Percentiles rank a stretch among this genome's conserved stretches.
These are phyloP conservation scores for Polyommatus iphigenia DNA, from an alignment of 2,888 invertebrate species.

Conservation along the genomic window DNA sequence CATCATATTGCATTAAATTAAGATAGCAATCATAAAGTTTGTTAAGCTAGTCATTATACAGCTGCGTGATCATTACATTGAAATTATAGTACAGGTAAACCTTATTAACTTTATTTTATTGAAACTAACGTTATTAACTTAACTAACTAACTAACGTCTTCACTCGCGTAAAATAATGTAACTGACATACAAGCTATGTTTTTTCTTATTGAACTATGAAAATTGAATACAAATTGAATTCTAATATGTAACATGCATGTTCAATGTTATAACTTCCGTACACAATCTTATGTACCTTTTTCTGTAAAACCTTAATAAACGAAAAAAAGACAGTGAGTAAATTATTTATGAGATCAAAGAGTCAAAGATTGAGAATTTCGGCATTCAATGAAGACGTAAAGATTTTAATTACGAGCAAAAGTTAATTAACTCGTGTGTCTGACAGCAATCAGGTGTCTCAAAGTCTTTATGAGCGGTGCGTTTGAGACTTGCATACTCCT, in stretches of 20 bases:
- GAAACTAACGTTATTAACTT: too few species aligned
- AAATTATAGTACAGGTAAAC: too few species aligned
- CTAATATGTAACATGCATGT: too few species aligned
- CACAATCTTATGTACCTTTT: too few species aligned
- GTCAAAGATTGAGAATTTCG: not conserved
- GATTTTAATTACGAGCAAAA: conserved; percentile 14
- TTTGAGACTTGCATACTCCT: not conserved
- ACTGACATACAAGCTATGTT: too few species aligned
- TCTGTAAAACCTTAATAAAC: not conserved
- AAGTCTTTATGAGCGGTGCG: not conserved
- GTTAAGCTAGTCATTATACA: not conserved
- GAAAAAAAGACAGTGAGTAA: not conserved
- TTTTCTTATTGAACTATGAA: too few species aligned
- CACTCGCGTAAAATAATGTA: too few species aligned
- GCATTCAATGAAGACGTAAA: not conserved
- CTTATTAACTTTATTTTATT: too few species aligned
- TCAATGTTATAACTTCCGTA: too few species aligned
- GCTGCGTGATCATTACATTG: too few species aligned
- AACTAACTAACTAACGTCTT: too few species aligned
- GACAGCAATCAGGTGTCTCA: conserved; percentile 15
- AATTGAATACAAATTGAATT: too few species aligned
- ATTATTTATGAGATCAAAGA: not conserved
- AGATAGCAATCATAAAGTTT: not conserved
- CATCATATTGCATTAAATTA: not conserved
- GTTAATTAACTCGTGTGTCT: conserved; percentile 21